Evolutionary conservation across 2,888 invertebrate genomes (phyloP).

Genomic region (Drosophila neonasuta): DNA sequence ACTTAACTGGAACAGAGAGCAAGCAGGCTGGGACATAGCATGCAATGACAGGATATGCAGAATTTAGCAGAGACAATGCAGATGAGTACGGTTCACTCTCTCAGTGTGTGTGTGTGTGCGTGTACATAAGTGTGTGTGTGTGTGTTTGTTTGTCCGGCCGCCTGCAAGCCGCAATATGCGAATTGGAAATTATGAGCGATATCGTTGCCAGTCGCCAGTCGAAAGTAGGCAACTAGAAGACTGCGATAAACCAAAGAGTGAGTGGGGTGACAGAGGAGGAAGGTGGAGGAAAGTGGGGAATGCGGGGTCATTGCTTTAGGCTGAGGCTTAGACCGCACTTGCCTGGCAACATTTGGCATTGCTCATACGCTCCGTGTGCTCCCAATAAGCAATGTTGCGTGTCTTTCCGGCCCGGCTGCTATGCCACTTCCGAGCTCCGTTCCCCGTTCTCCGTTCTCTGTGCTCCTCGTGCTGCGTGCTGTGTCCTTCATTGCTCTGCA

Average conservation of each 20-base stretch:
- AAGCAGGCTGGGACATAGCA: slow-evolving; percentile 41
- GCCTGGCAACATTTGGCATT: slow-evolving; percentile 64
- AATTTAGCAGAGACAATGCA: slow-evolving; percentile 54
- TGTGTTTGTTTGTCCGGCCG: slow-evolving; percentile 36
- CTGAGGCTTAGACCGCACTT: slow-evolving; percentile 13
- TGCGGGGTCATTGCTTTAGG: slow-evolving; percentile 8
- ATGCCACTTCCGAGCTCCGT: slow-evolving; percentile 49
- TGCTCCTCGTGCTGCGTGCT: slow-evolving; percentile 6
- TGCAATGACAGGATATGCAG: slow-evolving; percentile 51
- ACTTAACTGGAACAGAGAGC: slow-evolving; percentile 38
- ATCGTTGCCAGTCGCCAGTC: slow-evolving; percentile 49
- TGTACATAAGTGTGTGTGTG: slow-evolving; percentile 26
- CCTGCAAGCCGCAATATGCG: slow-evolving; percentile 59
- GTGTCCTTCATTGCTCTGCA: slow-evolving; percentile 36
- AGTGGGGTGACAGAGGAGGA: background rate
- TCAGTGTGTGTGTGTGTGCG: slow-evolving; percentile 21
- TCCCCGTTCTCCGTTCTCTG: background rate
- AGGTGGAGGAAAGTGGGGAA: background rate
- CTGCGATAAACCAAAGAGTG: background rate
- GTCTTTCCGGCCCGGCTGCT: slow-evolving; percentile 59
- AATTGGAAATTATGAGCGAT: slow-evolving; percentile 73
- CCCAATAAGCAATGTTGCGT: slow-evolving; percentile 76
- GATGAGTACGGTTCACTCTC: slow-evolving; percentile 3
- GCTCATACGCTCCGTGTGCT: slow-evolving; percentile 69
- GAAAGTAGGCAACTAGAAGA: slow-evolving; percentile 8